These are phyloP conservation scores for Metaphire vulgaris DNA, from an alignment of 1,140 invertebrate species.

Conservation along the genomic window DNA sequence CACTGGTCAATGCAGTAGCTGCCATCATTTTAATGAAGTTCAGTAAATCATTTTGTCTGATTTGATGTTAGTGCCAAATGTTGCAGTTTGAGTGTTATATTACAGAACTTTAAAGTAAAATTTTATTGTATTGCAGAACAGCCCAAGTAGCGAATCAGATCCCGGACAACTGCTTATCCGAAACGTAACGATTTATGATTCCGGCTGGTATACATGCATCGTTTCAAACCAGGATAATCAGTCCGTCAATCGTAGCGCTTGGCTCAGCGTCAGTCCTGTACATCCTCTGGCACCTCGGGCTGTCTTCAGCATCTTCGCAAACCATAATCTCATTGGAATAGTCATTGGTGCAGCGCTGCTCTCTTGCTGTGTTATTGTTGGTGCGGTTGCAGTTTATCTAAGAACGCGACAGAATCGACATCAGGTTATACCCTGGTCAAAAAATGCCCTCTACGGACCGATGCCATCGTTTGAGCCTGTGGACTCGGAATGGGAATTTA, in stretches of 20 bases:
- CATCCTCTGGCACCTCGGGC: too few relatives aligned
- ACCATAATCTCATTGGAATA: background rate
- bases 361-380: background rate
- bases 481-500: constrained; percentile 13
- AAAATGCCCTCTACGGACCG: background rate
- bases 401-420: background rate
- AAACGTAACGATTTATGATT: background rate
- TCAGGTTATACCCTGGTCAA: background rate
- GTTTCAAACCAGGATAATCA: background rate
- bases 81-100: too few relatives aligned
- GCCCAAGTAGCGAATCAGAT: background rate
- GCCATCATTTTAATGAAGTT: too few relatives aligned
- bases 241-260: background rate
- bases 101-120: too few relatives aligned
- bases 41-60: too few relatives aligned
- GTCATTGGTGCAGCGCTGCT: background rate
- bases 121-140: background rate
- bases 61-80: too few relatives aligned
- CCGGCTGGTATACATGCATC: background rate
- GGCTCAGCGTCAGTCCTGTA: background rate
- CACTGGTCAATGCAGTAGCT: too few relatives aligned
- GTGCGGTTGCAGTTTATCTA: background rate
- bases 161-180: background rate
- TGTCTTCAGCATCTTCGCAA: too few relatives aligned
- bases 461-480: background rate